Percentiles rank a stretch among this genome's conserved stretches.
Conservation (phyloP, 1,140 invertebrate genomes). For the Lepeophtheirus salmonis region DNA sequence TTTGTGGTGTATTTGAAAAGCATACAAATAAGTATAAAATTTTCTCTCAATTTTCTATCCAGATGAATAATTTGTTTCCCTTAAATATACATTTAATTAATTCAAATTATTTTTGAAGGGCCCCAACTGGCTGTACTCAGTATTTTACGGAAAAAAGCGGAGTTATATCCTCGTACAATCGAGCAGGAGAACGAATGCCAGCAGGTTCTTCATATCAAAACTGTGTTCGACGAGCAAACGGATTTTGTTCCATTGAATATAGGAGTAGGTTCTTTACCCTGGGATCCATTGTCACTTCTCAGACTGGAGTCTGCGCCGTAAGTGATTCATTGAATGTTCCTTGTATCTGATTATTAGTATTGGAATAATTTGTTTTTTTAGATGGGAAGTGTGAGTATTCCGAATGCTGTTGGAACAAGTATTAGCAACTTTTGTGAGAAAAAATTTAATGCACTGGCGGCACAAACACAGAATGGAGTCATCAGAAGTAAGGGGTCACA, state of each 20-base stretch:
- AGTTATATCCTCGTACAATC: not conserved
- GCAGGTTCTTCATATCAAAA: not conserved
- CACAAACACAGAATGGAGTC: not conserved
- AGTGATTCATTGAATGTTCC: not conserved
- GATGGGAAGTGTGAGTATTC: not conserved
- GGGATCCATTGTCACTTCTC: not conserved
- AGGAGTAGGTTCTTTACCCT: not conserved
- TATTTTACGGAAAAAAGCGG: not conserved
- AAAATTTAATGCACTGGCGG: not conserved
- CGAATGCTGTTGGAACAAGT: not conserved
- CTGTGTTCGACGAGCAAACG: not conserved
- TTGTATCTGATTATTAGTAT: not conserved
- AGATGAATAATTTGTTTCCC: too few species aligned
- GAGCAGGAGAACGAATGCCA: not conserved
- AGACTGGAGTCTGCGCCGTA: not conserved
- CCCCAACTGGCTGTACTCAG: not conserved
- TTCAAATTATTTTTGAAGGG: not conserved
- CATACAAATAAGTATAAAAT: too few species aligned
- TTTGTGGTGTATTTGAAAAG: too few species aligned
- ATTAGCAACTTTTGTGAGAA: not conserved
- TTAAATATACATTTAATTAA: not conserved
- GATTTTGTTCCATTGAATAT: not conserved
- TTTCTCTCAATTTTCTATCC: too few species aligned
- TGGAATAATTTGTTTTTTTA: not conserved
- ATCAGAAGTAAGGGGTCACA: not conserved